These are phyloP conservation scores for Cromileptes altivelis DNA, from an alignment of 2,113 vertebrate species.

Conservation along the genomic window DNA sequence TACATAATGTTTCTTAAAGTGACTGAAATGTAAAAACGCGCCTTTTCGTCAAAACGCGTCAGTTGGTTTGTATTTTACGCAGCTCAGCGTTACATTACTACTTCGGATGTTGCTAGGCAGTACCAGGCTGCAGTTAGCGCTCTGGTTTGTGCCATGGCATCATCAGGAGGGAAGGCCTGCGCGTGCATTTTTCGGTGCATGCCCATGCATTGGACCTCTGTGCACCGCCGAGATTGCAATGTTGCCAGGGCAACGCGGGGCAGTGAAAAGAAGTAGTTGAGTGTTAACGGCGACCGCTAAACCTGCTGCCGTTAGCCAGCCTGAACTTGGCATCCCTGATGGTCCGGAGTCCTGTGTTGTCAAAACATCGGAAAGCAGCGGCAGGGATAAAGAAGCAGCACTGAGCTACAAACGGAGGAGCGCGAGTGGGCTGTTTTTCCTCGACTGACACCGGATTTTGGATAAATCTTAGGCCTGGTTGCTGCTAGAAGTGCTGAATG, in stretches of 20 bases:
- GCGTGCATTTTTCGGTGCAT: conserved; percentile 65
- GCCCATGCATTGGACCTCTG: conserved; percentile 63
- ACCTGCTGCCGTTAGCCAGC: conserved; percentile 5
- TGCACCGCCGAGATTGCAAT: conserved; percentile 49
- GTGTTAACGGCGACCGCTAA: not conserved
- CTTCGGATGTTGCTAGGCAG: conserved; percentile 11
- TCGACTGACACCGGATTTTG: not conserved
- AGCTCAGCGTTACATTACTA: conserved; percentile 3
- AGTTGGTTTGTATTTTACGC: not conserved
- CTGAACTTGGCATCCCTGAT: conserved; percentile 2
- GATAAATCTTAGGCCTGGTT: not conserved
- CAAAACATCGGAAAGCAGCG: conserved; percentile 37
- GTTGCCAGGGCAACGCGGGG: conserved; percentile 44
- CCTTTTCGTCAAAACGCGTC: not conserved
- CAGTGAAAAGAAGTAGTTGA: not conserved
- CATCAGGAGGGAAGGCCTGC: conserved; percentile 43
- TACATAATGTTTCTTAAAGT: not conserved
- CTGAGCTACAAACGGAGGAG: not conserved
- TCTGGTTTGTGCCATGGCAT: conserved; percentile 32
- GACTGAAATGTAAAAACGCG: not conserved
- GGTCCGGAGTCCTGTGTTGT: conserved; percentile 40
- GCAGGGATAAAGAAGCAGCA: not conserved
- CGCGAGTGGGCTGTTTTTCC: not conserved
- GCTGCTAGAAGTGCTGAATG: conserved; percentile 1
- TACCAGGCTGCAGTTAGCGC: conserved; percentile 30